Evolutionary conservation across 2,797 vertebrate genomes (phyloP), one percentile per base, ranked within the genome.

Genomic region (Gallirallus australis): DNA sequence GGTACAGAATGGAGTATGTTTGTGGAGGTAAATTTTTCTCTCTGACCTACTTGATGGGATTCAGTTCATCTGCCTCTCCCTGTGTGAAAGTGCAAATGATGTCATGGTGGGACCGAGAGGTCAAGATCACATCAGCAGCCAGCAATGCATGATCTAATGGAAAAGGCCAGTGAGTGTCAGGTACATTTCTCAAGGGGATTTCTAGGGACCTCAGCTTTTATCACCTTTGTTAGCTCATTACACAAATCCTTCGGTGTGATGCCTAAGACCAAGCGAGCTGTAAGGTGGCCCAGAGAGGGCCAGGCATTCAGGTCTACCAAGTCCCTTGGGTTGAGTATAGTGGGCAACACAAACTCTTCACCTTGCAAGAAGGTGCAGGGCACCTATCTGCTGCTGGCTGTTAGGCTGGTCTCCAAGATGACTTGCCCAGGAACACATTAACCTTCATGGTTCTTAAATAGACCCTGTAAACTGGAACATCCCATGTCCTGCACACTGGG

Each of bases 131-230:
- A 37, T 64, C 64, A 84, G 81, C 35, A 79, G 27, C 56, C 70
- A 82, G 88, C 47, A 56, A 12, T 14, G 71, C 39, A 35, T 95
- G 92, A 96, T 94, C 80, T 95, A 70, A 94, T 56, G 63, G 90
- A 90, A 69, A 42, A 94, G 73, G 66, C 64, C 17, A 6, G 42
- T 20, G 48, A n/a, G 14, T 48, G 25, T 92, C 52, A 68, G 60
- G 47, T 90, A 28, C 25, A 30, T 73, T 60, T 96, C 86, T 39
- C 25, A 3, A 11, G 39, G 37, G 75, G 12, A 1, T 61, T 92
- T 93, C 21, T 21, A 30, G 54, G 50, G 65, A 14, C 30, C 42
- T 86, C 73, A 54, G 7, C 50, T 83, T 25, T 60, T 84, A 33
- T 52, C 73, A 76, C 63, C 73, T 90, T 86, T 66, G 27, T 77